phyloP scores from a whole-genome alignment of 2,797 vertebrate species.

The Sebastiscus albofasciatus region DNA sequence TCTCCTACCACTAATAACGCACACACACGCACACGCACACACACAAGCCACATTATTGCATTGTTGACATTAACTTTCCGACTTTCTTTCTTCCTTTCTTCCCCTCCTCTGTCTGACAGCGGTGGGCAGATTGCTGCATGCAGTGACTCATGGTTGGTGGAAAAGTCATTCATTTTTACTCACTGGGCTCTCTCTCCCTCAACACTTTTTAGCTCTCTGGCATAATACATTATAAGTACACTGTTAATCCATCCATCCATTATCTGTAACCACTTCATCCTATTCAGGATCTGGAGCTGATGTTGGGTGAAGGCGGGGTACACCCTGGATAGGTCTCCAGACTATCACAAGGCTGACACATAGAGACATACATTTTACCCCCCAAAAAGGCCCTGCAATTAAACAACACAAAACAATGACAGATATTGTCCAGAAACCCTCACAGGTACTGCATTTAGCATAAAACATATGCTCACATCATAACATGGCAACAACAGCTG shows the following conservation, averaged over 20 bases:
- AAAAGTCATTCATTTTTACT: slow-evolving; percentile 41
- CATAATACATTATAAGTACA: not conserved
- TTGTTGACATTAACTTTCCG: not conserved
- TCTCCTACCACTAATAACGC: not conserved
- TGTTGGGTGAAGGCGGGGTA: no score
- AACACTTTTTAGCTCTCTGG: not conserved
- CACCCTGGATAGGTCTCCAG: no score
- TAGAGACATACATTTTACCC: no score
- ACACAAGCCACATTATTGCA: not conserved
- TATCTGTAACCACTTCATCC: no score
- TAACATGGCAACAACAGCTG: no score
- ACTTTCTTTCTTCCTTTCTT: not conserved
- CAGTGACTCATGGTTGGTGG: slow-evolving; percentile 52
- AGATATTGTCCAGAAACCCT: no score
- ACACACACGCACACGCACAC: not conserved
- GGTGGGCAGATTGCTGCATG: slow-evolving; percentile 19
- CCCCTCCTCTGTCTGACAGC: not conserved
- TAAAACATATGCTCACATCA: no score
- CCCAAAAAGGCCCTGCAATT: no score
- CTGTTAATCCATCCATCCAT: not conserved
- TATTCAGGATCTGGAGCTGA: no score
- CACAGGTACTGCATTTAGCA: no score
- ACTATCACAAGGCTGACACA: no score
- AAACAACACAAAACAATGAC: no score
- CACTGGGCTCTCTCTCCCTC: not conserved